Evolutionary conservation across 1,140 invertebrate genomes (phyloP), one percentile per base, ranked within the genome.

Genomic region (Tetragonula clypearis): DNA sequence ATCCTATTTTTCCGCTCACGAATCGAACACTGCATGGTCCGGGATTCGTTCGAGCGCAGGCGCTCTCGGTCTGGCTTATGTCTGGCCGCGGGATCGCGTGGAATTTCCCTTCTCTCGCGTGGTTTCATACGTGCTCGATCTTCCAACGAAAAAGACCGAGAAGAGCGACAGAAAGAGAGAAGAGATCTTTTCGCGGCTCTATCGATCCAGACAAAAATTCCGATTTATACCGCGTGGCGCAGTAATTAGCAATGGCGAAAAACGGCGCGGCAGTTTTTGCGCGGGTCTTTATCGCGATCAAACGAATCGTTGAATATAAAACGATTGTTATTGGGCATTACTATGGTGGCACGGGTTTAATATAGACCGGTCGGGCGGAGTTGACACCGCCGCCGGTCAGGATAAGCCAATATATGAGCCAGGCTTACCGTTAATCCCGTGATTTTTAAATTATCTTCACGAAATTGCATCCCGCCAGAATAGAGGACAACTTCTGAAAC

Each of bases 391-490:
- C 71, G 79, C 79, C 21, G 84, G 66, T 62, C 35, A 65, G 84
- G 84, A 76, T 82, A 86, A 86, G 65, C 79, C 79, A 71, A 76
- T 86, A 86, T 82, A 82, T 72, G 79, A 79, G 79, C 41, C 55
- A 62, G 84, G 79, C 84, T 86, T 86, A 86, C 58, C 17, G 81
- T 69, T 90, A 90, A 89, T 92, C 91, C 83, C n/a, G 75, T 86
- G 90, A 92, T 93, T 93, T 92, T 93, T 92, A 93, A 93, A 92
- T 87, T 91, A 90, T 93, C 92, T 90, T 91, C 88, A 88, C 89
- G 82, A 86, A 89, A 88, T 86, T 76, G 81, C 87, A 84, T 89
- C 92, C 88, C 85, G 76, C 73, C 76, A 82, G 85, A 91, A 88
- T 69, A 87, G 85, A 88, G 87, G 58, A 69, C 86, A 86, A 91